A percentile compares a stretch with the other conserved stretches of the same genome.
Evolutionary conservation across 2,797 vertebrate genomes (phyloP).

Genomic region (Coilia nasus): DNA sequence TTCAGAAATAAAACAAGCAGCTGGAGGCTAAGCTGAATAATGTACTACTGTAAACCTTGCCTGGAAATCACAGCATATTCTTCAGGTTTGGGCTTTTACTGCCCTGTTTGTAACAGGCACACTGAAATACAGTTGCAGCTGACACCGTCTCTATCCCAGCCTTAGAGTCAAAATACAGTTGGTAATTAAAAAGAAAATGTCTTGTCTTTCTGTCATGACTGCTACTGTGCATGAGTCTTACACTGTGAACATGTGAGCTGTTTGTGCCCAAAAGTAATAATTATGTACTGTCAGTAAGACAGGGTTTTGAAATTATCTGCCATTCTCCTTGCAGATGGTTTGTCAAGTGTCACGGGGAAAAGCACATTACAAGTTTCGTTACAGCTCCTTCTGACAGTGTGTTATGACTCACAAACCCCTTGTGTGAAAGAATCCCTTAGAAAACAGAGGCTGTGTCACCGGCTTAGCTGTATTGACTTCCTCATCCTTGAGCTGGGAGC

Average conservation of each 20-base stretch:
- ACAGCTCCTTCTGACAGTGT: neutral
- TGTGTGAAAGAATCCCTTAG: neutral
- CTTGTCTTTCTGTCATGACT: neutral
- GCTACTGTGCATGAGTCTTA: neutral
- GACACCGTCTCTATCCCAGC: neutral
- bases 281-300: neutral
- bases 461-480: neutral
- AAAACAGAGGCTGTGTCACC: neutral
- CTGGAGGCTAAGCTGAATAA: neutral
- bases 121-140: neutral
- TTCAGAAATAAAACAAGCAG: neutral
- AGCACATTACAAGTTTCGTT: neutral
- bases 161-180: neutral
- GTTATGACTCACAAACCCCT: neutral
- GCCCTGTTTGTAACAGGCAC: neutral
- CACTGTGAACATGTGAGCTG: neutral
- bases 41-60: neutral
- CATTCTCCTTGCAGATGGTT: neutral
- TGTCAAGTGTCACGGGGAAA: neutral
- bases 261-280: neutral
- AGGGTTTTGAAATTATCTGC: neutral
- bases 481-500: neutral
- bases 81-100: neutral
- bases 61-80: neutral
- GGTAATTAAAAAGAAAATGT: neutral